These are phyloP conservation scores for Anastrepha obliqua DNA, from an alignment of 1,140 invertebrate genomes.

Conservation along the genomic window DNA sequence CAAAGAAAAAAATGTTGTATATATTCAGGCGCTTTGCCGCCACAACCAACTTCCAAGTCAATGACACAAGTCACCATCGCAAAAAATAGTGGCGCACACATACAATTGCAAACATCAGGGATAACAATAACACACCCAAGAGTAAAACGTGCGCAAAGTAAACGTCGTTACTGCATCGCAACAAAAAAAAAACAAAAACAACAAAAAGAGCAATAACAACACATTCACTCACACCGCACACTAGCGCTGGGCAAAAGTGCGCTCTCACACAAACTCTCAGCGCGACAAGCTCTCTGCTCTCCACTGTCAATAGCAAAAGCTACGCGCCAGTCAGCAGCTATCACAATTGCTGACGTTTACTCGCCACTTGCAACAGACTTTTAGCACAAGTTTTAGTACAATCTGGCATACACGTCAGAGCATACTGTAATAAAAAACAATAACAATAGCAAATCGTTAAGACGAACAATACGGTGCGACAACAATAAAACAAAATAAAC, in stretches of 20 bases:
- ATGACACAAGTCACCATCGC: not conserved
- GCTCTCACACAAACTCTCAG: not conserved
- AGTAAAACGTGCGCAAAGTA: not conserved
- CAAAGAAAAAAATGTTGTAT: not conserved
- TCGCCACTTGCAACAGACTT: not conserved
- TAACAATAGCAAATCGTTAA: not conserved
- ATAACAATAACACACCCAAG: conserved; percentile 2
- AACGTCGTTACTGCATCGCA: not conserved
- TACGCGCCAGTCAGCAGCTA: not conserved
- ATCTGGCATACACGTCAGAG: not conserved
- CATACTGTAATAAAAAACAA: not conserved
- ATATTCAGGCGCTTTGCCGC: conserved; percentile 13
- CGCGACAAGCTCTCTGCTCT: not conserved
- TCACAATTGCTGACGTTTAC: conserved; percentile 31
- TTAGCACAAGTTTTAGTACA: conserved; percentile 20
- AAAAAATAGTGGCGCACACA: conserved; percentile 5
- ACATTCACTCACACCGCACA: no score
- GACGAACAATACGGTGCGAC: not conserved
- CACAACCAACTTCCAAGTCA: conserved; percentile 19
- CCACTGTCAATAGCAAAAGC: not conserved
- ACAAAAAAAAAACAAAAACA: not conserved
- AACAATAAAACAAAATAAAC: conserved; percentile 7
- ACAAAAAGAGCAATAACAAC: not conserved
- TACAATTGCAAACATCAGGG: not conserved
- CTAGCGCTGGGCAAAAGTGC: not conserved